Base-by-base conservation (phyloP, 2,888 invertebrate species). In the Labia minor region DNA sequence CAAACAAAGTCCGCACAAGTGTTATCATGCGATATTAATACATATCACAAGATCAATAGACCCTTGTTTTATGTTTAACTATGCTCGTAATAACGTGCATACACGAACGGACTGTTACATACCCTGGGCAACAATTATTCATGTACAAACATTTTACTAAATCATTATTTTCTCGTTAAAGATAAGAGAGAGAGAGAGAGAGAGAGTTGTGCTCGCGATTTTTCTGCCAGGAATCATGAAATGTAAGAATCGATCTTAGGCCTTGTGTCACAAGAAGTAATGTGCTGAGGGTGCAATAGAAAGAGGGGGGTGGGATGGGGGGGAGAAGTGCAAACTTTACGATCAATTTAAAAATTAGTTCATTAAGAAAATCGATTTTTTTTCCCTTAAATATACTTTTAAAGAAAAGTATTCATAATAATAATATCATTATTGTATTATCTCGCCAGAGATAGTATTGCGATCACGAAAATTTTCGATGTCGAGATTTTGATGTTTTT, bases 21-120 rank as follows among this genome's bases (percentile, higher is more conserved):
- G 49, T 49, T 49, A 49, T 49, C 49, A 49, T 49, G 49, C 49
- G 49, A 49, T 49, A 49, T 49, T 49, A 49, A 49, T 49, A 49
- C 49, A 49, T 49, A 49, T 49, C 49, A 49, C 49, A 49, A 49
- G 49, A 49, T 49, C 49, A 49, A 49, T 49, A 49, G 49, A 49
- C 49, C 16, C 49, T 49, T 49, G 49, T 49, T 49, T 49, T 49
- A 49, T 49, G 49, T 49, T 49, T 49, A 49, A 49, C 49, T 49
- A 49, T 49, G 49, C 49, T 49, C 49, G 49, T 49, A 49, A 49
- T 49, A 14, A 49, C 49, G 49, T 49, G 49, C 49, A 49, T 49
- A 49, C 49, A 49, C 49, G 49, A 49, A 49, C 49, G 16, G 49
- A 16, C 49, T 16, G n/a, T 4, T 14, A 49, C 49, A 49, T 49